A percentile compares a stretch with the other conserved stretches of the same genome.
Evolutionary conservation across 2,113 vertebrate genomes (phyloP).

Genomic region (Numida meleagris): DNA sequence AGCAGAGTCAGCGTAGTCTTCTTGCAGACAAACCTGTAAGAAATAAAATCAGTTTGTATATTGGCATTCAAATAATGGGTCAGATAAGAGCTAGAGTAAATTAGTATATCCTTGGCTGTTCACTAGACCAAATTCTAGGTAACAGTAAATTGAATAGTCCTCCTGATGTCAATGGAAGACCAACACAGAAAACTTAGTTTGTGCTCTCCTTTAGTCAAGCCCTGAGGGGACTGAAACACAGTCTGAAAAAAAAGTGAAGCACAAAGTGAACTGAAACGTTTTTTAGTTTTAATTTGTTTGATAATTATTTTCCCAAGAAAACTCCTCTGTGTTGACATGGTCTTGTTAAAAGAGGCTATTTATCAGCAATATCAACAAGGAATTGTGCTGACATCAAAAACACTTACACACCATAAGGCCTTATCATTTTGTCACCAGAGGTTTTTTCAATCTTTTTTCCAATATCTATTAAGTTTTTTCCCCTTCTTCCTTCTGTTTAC

Average conservation of each 20-base stretch:
- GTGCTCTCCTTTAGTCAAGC: background rate
- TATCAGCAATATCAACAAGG: background rate
- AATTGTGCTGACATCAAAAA: background rate
- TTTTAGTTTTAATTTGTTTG: background rate
- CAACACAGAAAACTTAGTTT: background rate
- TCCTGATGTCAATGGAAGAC: background rate
- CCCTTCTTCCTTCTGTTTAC: background rate
- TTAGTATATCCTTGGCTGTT: background rate
- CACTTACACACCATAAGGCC: background rate
- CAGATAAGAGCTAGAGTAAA: background rate
- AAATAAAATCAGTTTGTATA: background rate
- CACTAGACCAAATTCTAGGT: slow-evolving; percentile 2
- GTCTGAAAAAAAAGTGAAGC: background rate
- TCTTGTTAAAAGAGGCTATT: background rate
- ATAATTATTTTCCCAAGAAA: background rate
- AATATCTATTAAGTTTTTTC: background rate
- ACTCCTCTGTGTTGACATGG: background rate
- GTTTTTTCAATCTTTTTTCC: background rate
- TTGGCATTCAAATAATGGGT: background rate
- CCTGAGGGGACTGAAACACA: background rate
- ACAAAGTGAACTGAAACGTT: background rate
- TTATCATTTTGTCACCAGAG: background rate
- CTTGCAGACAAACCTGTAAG: background rate
- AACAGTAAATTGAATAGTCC: background rate
- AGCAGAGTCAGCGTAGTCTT: background rate